phyloP scores from a whole-genome alignment of 2,888 invertebrate genomes.

The Andrena hattorfiana region DNA sequence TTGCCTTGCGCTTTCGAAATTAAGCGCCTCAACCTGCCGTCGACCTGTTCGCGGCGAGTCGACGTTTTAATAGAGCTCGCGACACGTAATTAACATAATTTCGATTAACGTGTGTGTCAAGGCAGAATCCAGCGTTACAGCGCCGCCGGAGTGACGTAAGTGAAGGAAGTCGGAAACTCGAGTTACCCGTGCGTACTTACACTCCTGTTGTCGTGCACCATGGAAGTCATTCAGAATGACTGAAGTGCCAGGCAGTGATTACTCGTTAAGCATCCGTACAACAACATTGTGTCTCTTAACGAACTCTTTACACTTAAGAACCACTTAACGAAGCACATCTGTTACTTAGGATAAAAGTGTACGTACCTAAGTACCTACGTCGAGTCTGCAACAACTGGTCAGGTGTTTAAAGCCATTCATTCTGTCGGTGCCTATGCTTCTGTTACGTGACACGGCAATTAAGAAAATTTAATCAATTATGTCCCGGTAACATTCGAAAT shows the following conservation, averaged over 20 bases:
- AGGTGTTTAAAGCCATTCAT: too few species aligned
- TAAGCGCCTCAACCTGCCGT: not conserved
- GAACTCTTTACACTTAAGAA: not conserved
- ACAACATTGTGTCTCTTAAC: not conserved
- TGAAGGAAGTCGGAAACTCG: not conserved
- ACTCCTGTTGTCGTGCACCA: not conserved
- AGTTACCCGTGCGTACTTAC: not conserved
- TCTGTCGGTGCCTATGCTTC: too few species aligned
- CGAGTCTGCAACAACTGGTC: too few species aligned
- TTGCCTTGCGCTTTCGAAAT: constrained; percentile 10
- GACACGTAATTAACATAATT: constrained; percentile 10
- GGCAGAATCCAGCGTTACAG: not conserved
- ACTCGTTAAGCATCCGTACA: not conserved
- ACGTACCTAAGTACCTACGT: too few species aligned
- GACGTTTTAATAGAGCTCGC: not conserved
- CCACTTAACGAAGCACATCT: constrained; percentile 1
- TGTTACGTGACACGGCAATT: too few species aligned
- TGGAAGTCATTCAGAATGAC: not conserved
- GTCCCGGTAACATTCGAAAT: too few species aligned
- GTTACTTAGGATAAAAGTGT: not conserved
- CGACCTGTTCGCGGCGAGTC: constrained; percentile 16
- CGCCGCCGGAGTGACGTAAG: not conserved
- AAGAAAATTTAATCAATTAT: too few species aligned
- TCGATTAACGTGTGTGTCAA: not conserved
- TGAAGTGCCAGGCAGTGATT: not conserved